Conservation (phyloP, 2,113 vertebrate genomes). For the Microtus richardsoni region DNA sequence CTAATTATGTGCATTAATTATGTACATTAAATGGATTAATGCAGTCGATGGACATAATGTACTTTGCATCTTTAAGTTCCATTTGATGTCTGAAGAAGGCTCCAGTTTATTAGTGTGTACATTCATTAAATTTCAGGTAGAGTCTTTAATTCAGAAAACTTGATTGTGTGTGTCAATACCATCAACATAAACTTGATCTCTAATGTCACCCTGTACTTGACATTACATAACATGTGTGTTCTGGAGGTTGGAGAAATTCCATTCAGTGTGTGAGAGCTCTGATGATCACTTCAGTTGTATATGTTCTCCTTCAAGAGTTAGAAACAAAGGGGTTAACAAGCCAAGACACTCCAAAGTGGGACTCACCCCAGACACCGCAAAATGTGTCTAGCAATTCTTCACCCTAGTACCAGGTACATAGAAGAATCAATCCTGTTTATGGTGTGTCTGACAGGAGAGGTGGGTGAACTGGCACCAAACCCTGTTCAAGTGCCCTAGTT, state of each 20-base stretch:
- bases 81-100: not conserved
- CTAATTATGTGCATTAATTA: not conserved
- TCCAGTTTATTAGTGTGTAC: not conserved
- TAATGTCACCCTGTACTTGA: not conserved
- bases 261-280: not conserved
- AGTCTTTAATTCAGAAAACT: constrained; percentile 36
- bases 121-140: not conserved
- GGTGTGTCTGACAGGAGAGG: constrained; percentile 7
- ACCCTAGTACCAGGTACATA: not conserved
- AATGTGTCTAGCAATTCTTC: not conserved
- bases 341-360: not conserved
- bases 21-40: not conserved
- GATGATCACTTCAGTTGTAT: not conserved
- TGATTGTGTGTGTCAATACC: not conserved
- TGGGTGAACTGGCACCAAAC: constrained; percentile 40
- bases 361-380: not conserved
- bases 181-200: constrained; percentile 17
- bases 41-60: not conserved
- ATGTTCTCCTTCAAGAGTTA: not conserved
- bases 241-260: not conserved
- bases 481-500: constrained; percentile 24
- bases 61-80: not conserved
- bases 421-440: constrained; percentile 60
- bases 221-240: not conserved
- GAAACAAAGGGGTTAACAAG: not conserved